phyloP scores from a whole-genome alignment of 2,113 vertebrate genomes.

The Macroglossus sobrinus region DNA sequence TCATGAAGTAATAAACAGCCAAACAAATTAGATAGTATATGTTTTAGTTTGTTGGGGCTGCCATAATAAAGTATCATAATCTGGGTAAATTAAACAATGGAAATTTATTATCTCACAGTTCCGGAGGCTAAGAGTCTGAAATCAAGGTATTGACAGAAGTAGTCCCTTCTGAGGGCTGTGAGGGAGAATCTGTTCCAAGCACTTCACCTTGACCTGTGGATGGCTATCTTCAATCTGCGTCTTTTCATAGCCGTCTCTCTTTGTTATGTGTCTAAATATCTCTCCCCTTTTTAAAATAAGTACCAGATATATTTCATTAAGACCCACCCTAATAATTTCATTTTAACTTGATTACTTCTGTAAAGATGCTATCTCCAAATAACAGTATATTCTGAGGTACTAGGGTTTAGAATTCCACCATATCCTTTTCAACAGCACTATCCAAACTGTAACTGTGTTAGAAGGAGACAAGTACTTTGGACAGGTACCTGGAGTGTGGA shows the following conservation, averaged over 20 bases:
- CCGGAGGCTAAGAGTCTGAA: background rate
- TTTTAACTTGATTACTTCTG: background rate
- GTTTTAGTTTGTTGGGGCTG: background rate
- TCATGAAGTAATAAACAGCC: background rate
- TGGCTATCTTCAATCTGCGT: too few relatives aligned
- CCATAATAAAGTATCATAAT: too few relatives aligned
- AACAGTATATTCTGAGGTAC: too few relatives aligned
- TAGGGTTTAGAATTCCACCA: accelerated
- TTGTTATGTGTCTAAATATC: background rate
- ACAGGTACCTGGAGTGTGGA: accelerated
- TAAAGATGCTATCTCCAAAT: background rate
- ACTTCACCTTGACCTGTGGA: too few relatives aligned
- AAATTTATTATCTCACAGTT: background rate
- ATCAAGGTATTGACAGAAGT: background rate
- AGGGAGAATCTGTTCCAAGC: background rate
- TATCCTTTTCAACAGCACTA: accelerated
- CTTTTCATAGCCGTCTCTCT: accelerated
- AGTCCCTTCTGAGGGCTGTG: accelerated
- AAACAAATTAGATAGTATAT: accelerated
- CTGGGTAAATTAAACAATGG: background rate
- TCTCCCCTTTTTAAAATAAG: background rate
- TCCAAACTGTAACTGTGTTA: accelerated
- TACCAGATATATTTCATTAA: background rate
- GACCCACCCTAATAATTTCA: too few relatives aligned
- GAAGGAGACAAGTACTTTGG: background rate